phyloP scores from a whole-genome alignment of 2,113 vertebrate species.

The Lates calcarifer region DNA sequence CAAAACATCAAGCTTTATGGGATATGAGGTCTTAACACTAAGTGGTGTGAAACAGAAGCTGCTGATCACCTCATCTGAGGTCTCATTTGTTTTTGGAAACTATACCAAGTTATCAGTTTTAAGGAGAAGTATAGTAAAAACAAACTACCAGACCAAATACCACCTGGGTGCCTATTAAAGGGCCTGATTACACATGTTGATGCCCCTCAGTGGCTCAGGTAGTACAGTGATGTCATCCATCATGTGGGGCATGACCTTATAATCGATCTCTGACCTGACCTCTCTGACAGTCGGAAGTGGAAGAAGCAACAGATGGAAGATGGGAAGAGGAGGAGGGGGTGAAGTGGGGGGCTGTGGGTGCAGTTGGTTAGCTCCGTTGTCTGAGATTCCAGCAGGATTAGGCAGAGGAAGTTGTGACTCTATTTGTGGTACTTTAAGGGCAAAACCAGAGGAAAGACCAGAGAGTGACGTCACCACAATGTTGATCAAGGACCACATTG shows the following conservation, averaged over 20 bases:
- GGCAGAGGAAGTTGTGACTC: conserved; percentile 74
- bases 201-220: conserved; percentile 15
- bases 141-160: neutral
- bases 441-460: conserved; percentile 45
- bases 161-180: neutral
- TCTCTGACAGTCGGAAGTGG: conserved; percentile 55
- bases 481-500: conserved; percentile 22
- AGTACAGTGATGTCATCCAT: conserved; percentile 33
- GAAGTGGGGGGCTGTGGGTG: neutral
- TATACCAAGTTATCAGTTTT: no score
- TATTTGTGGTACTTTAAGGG: conserved; percentile 65
- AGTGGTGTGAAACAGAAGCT: no score
- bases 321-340: conserved; percentile 1
- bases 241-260: conserved; percentile 53
- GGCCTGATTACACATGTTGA: neutral
- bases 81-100: neutral
- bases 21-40: no score
- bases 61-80: no score
- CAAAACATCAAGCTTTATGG: no score
- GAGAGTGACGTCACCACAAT: conserved; percentile 51
- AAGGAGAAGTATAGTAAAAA: neutral
- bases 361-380: conserved; percentile 40
- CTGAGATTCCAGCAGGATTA: conserved; percentile 75
- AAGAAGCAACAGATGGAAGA: conserved; percentile 70
- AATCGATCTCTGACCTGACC: conserved; percentile 47